Conservation (phyloP, 2,888 invertebrate genomes). For the Mantis religiosa region DNA sequence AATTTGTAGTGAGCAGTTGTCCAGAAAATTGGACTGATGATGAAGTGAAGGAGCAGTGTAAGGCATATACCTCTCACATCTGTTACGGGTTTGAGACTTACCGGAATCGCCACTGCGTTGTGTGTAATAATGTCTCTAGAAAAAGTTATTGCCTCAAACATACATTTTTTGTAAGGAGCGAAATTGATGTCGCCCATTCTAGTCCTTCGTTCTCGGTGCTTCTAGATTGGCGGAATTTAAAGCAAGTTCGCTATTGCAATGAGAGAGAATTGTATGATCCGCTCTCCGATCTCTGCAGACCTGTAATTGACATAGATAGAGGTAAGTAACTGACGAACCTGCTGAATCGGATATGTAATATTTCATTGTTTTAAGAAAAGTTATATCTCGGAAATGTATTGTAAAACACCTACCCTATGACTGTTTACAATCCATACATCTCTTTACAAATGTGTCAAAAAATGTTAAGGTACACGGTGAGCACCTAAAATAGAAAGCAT, state of each 20-base stretch:
- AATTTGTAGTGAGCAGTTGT: neutral
- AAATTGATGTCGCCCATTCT: too few species aligned
- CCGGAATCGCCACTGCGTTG: neutral
- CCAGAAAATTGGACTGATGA: neutral
- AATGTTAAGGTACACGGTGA: too few species aligned
- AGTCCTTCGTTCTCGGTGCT: neutral
- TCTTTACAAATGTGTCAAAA: too few species aligned
- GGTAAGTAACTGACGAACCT: neutral
- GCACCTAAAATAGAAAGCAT: too few species aligned
- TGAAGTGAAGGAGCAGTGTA: neutral
- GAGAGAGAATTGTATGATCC: neutral
- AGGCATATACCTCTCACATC: neutral
- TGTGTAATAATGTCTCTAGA: neutral
- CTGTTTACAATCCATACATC: too few species aligned
- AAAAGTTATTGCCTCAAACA: too few species aligned
- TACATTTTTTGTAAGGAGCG: neutral
- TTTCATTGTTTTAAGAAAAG: too few species aligned
- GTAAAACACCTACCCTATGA: too few species aligned
- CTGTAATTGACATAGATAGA: neutral
- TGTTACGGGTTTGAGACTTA: neutral
- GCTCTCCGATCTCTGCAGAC: neutral
- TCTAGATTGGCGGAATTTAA: neutral
- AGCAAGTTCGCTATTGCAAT: neutral
- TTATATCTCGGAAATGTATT: too few species aligned
- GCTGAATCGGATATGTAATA: too few species aligned